phyloP scores from a whole-genome alignment of 2,113 vertebrate species.

The Rhea pennata region DNA sequence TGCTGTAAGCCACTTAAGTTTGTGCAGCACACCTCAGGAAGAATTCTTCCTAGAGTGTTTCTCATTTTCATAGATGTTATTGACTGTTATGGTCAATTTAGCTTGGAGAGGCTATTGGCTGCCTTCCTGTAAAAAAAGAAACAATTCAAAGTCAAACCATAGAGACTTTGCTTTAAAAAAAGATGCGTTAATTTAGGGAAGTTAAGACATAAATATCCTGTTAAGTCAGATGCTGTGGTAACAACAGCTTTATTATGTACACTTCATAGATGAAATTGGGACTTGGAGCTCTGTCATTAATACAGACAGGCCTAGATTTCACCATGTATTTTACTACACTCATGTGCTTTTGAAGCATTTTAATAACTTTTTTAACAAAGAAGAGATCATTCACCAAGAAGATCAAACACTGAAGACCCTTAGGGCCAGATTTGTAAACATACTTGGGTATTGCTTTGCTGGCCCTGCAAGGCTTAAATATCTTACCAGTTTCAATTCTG shows the following conservation, averaged over 20 bases:
- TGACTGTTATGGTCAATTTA: background rate
- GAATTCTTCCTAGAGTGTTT: background rate
- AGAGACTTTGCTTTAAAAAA: background rate
- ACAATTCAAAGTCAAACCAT: background rate
- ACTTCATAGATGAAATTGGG: background rate
- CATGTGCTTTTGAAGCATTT: background rate
- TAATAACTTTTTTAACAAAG: background rate
- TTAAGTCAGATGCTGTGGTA: background rate
- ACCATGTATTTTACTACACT: background rate
- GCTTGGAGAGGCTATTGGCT: background rate
- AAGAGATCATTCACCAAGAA: background rate
- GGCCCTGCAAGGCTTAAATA: background rate
- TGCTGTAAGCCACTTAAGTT: background rate
- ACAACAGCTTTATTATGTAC: background rate
- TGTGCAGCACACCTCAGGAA: background rate
- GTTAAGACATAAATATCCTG: background rate
- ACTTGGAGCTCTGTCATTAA: background rate
- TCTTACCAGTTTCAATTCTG: background rate
- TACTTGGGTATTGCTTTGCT: background rate
- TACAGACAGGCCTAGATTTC: background rate
- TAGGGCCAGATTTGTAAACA: background rate
- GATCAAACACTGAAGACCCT: background rate
- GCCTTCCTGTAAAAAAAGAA: constrained; percentile 47
- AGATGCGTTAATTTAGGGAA: background rate
- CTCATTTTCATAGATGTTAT: background rate